Percentiles rank a stretch among this genome's conserved stretches.
phyloP scores from a whole-genome alignment of 2,888 invertebrate genomes.

The Nemotelus nigrinus region DNA sequence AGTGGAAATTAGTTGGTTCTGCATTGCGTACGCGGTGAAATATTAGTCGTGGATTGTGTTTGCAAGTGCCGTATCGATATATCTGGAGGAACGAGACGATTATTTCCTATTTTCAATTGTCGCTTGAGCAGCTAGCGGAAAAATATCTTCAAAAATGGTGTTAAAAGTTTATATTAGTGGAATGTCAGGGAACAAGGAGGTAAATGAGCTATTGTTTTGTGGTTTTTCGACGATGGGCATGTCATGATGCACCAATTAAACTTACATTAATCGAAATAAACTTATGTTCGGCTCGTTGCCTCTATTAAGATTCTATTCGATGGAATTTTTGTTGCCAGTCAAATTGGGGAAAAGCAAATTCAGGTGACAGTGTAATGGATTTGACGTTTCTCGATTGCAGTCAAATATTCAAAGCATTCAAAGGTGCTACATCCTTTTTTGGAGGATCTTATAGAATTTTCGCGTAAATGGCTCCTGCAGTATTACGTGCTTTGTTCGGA shows the following conservation, averaged over 20 bases:
- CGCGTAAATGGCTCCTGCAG: background rate
- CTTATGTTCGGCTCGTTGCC: background rate
- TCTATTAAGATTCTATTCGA: background rate
- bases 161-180: conserved; percentile 92
- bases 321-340: background rate
- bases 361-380: background rate
- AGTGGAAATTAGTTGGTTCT: conserved; percentile 21
- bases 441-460: background rate
- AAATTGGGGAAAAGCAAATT: background rate
- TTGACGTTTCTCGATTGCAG: conserved; percentile 10
- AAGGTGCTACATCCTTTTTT: conserved; percentile 20
- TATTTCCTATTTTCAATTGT: background rate
- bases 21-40: background rate
- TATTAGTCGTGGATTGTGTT: too few species aligned
- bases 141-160: conserved; percentile 71
- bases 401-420: background rate
- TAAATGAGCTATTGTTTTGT: conserved; percentile 64
- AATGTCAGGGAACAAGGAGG: conserved; percentile 94
- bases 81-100: background rate
- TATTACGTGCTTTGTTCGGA: conserved; percentile 1
- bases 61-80: too few species aligned
- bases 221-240: background rate
- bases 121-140: background rate
- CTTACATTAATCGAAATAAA: background rate
- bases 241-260: background rate